A percentile compares a stretch with the other conserved stretches of the same genome.
phyloP scores from a whole-genome alignment of 2,888 invertebrate species.

The Ceramica pisi region DNA sequence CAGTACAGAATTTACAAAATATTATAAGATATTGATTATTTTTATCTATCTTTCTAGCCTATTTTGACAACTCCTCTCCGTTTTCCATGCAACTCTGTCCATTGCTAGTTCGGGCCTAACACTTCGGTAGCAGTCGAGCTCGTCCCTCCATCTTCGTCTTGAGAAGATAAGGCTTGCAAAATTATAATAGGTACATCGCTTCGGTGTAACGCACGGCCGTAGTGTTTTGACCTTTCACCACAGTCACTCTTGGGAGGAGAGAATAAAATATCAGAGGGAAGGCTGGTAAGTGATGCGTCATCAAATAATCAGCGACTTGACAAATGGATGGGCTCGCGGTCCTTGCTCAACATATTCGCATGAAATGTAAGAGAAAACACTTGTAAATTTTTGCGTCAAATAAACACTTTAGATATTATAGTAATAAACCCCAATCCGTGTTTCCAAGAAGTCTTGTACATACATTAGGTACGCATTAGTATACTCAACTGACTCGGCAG shows the following conservation, averaged over 20 bases:
- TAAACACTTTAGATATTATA: no score
- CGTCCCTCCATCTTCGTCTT: no score
- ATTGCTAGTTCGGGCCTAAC: background rate
- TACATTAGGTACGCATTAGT: no score
- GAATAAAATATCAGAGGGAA: constrained; percentile 79
- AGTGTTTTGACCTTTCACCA: constrained; percentile 75
- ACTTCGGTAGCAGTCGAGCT: background rate
- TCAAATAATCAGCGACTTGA: constrained; percentile 75
- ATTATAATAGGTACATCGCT: background rate
- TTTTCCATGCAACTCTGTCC: no score
- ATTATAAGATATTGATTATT: no score
- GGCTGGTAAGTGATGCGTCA: constrained; percentile 72
- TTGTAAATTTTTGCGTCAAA: background rate
- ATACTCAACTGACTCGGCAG: no score
- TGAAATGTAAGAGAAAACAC: constrained; percentile 12
- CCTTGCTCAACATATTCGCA: constrained; percentile 26
- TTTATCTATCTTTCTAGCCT: no score
- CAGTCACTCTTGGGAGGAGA: constrained; percentile 65
- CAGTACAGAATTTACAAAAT: no score
- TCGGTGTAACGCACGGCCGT: constrained; percentile 68
- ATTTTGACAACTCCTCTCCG: no score
- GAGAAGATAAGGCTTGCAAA: no score
- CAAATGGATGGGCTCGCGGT: constrained; percentile 56
- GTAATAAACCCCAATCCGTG: background rate
- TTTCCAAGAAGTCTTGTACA: background rate